Base-by-base conservation (phyloP, 2,888 invertebrate species). In the Archips xylosteana region DNA sequence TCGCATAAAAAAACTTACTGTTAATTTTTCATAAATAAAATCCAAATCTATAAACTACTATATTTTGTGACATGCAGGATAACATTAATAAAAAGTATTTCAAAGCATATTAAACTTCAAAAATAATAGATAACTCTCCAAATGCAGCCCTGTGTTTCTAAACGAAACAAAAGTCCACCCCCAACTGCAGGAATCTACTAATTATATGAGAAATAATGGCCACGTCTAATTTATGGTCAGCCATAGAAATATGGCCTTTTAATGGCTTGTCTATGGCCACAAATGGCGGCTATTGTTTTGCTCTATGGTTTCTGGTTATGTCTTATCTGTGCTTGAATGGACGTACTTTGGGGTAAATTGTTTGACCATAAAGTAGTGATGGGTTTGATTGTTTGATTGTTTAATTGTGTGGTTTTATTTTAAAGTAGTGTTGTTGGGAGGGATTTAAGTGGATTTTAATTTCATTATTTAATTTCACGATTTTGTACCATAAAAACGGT, bases 181-280 rank as follows among this genome's bases (percentile, higher is more conserved):
- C 77, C 71, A 76, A 77, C 77, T 74, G 63, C 75, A 76, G 75
- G 69, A 71, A 68, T 70, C 78, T 64, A 76, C 80, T 80, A 80
- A 80, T 80, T 79, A 78, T 78, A 76, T 76, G 68, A 73, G 77
- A 77, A 77, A 78, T 77, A 80, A 80, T 77, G 76, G 76, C 62
- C 74, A 42, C 70, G 54, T 69, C 57, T 76, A 77, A 80, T 78
- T 80, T 80, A 79, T 77, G 76, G 76, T 60, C 69, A 61, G 62
- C 49, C 62, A 68, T 63, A 68, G 75, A 78, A 75, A 77, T 78
- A 80, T 76, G 73, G 79, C 51, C 66, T 76, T 77, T 78, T 77
- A 80, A 81, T 81, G 80, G 79, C 75, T 72, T 76, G 78, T 78
- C 77, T 74, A 76, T 78, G 72, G 73, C 76, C 78, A 75, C 79